Percentiles rank a stretch among this genome's conserved stretches.
These are phyloP conservation scores for Glyptemys insculpta DNA, from an alignment of 2,797 vertebrate species.

Conservation along the genomic window DNA sequence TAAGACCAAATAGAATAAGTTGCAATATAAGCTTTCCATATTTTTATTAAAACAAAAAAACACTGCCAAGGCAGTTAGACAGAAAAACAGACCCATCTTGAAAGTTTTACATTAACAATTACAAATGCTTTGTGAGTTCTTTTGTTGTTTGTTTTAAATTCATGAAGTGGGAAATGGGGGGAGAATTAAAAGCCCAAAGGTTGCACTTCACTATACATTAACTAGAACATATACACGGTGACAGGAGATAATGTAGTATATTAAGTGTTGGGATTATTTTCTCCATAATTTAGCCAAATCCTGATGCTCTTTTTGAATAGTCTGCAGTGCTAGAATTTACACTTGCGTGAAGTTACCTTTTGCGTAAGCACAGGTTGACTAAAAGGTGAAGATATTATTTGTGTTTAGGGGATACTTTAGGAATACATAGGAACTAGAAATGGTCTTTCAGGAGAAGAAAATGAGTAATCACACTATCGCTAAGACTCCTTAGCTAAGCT, in stretches of 20 bases:
- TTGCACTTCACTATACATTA: not conserved
- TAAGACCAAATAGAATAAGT: not conserved
- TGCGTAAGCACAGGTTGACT: not conserved
- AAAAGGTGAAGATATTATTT: not conserved
- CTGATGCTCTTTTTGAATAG: not conserved
- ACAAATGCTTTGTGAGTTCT: not conserved
- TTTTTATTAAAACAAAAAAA: not conserved
- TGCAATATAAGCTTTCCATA: not conserved
- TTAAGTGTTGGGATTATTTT: not conserved
- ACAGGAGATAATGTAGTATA: not conserved
- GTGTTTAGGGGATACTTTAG: not conserved
- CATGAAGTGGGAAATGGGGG: not conserved
- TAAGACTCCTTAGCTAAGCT: not conserved
- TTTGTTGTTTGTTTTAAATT: not conserved
- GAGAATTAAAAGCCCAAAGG: not conserved
- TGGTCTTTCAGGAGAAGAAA: not conserved
- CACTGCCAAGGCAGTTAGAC: not conserved
- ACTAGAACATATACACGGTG: not conserved
- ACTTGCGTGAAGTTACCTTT: not conserved
- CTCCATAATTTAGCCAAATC: not conserved
- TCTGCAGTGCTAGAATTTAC: not conserved
- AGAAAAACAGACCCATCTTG: not conserved
- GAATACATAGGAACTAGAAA: not conserved
- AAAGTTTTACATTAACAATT: not conserved
- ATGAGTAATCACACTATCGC: not conserved